phyloP scores from a whole-genome alignment of 2,797 vertebrate genomes.

The Microcaecilia unicolor region DNA sequence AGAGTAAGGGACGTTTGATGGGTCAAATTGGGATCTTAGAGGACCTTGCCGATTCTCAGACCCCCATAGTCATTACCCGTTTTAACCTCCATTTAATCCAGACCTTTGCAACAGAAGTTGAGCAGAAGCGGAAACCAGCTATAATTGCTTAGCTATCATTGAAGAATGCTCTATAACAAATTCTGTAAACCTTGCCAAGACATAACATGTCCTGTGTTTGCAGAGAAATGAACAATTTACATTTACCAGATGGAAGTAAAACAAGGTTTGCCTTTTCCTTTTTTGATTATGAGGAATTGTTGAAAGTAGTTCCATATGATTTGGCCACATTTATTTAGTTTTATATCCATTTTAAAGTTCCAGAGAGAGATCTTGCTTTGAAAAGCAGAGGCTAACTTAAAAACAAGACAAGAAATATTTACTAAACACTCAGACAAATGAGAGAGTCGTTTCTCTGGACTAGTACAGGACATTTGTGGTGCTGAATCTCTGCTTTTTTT shows the following conservation, averaged over 20 bases:
- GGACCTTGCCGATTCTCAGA: too few species aligned
- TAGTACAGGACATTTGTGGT: slow-evolving; percentile 5
- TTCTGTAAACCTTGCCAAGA: not conserved
- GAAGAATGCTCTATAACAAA: not conserved
- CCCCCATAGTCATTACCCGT: too few species aligned
- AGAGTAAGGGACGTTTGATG: too few species aligned
- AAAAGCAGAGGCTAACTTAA: slow-evolving; percentile 9
- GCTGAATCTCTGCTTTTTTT: slow-evolving; percentile 3
- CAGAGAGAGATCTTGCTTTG: slow-evolving; percentile 10
- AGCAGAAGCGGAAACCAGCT: too few species aligned
- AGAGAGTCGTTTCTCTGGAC: not conserved
- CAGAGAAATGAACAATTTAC: slow-evolving; percentile 1
- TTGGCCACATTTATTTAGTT: slow-evolving; percentile 7
- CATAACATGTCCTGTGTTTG: not conserved
- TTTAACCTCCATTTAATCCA: too few species aligned
- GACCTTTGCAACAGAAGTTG: too few species aligned
- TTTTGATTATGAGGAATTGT: slow-evolving; percentile 2
- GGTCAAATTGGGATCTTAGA: too few species aligned
- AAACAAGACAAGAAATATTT: slow-evolving; percentile 6
- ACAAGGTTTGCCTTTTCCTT: slow-evolving; percentile 6
- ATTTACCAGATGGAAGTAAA: not conserved
- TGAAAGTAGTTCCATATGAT: slow-evolving; percentile 9
- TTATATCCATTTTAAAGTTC: not conserved
- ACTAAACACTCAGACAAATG: slow-evolving; percentile 7
- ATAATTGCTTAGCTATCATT: not conserved